These are phyloP conservation scores for Diachrysia chrysitis DNA, from an alignment of 2,888 invertebrate species.

Conservation along the genomic window DNA sequence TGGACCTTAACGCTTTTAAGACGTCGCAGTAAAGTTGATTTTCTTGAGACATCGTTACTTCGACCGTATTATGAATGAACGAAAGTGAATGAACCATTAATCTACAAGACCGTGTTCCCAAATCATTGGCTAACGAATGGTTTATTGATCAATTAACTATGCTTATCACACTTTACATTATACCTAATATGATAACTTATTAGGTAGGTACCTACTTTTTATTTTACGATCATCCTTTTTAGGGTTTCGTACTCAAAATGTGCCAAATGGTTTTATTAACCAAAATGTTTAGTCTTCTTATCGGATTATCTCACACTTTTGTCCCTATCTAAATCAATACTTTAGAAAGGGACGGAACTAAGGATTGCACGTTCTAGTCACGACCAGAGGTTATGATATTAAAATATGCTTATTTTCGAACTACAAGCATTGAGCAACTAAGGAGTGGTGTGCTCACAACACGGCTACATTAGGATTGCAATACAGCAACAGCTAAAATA, in stretches of 20 bases:
- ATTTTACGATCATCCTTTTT: no score
- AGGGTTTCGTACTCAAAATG: no score
- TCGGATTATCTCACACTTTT: slow-evolving; percentile 17
- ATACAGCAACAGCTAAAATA: slow-evolving; percentile 5
- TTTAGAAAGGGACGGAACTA: slow-evolving; percentile 48
- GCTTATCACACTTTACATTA: no score
- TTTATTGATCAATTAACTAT: no score
- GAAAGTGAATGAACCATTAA: not conserved
- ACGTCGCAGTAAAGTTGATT: not conserved
- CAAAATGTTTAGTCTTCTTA: not conserved
- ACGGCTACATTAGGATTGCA: slow-evolving; percentile 20
- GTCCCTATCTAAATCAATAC: slow-evolving; percentile 26
- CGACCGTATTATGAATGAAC: not conserved
- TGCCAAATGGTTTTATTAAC: no score
- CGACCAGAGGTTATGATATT: slow-evolving; percentile 79
- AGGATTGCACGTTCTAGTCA: slow-evolving; percentile 68
- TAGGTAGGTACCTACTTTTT: no score
- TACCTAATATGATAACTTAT: no score
- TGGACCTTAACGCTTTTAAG: not conserved
- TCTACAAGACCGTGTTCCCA: no score
- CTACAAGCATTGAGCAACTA: slow-evolving; percentile 73
- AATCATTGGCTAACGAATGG: no score
- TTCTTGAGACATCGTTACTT: no score
- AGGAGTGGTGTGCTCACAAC: slow-evolving; percentile 71
- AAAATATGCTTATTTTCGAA: slow-evolving; percentile 80